These are phyloP conservation scores for Epinotia bilunana DNA, from an alignment of 2,888 invertebrate species.

Conservation along the genomic window DNA sequence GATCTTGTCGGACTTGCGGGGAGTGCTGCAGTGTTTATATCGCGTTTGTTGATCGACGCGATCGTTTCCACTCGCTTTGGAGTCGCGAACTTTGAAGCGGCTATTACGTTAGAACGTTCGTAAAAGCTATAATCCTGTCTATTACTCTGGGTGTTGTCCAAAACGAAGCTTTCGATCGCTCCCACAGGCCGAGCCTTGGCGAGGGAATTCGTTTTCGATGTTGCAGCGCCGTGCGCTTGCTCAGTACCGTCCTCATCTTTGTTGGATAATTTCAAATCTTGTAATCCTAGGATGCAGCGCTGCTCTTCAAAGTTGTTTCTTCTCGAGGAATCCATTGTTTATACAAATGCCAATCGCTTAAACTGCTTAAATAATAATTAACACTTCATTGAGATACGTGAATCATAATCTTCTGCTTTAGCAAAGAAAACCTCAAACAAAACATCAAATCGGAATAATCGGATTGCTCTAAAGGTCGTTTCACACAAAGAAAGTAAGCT, in stretches of 20 bases:
- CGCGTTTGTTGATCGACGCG: conserved; percentile 77
- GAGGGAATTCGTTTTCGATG: conserved; percentile 69
- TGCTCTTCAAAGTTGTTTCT: conserved; percentile 76
- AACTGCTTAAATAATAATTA: conserved; percentile 36
- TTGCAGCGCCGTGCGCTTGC: conserved; percentile 78
- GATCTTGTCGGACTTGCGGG: conserved; percentile 86
- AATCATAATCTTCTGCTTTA: conserved; percentile 64
- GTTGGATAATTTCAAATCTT: conserved; percentile 82
- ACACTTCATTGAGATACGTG: conserved; percentile 55
- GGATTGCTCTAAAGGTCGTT: conserved; percentile 44
- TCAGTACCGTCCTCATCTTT: conserved; percentile 81
- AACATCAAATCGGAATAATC: conserved; percentile 52
- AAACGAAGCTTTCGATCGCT: conserved; percentile 87
- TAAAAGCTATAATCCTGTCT: conserved; percentile 82
- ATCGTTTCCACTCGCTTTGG: conserved; percentile 89
- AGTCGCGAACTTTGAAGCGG: conserved; percentile 90
- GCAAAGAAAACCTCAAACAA: conserved; percentile 57
- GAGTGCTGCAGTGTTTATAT: conserved; percentile 71
- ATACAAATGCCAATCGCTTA: conserved; percentile 15
- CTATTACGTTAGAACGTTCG: conserved; percentile 90
- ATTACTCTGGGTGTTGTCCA: conserved; percentile 79
- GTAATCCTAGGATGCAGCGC: conserved; percentile 78
- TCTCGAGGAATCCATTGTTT: conserved; percentile 74
- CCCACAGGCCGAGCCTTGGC: conserved; percentile 85
- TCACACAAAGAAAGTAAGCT: neutral